Evolutionary conservation across 2,113 vertebrate genomes (phyloP).

Genomic region (Lepisosteus oculatus): DNA sequence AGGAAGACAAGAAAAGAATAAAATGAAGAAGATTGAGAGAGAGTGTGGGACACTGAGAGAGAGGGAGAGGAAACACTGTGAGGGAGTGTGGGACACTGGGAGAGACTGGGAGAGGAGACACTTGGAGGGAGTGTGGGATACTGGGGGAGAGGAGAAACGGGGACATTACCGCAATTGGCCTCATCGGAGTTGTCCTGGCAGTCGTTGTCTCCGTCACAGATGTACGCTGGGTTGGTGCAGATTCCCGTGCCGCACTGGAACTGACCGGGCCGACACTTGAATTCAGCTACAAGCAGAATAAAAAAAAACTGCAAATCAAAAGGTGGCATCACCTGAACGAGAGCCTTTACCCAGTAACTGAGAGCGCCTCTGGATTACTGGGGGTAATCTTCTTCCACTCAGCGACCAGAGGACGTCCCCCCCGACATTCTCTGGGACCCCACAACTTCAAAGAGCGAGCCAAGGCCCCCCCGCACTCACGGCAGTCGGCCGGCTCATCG

Average conservation of each 20-base stretch:
- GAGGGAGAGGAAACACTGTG: not conserved
- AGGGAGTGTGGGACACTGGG: not conserved
- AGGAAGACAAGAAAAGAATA: not conserved
- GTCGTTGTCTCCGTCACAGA: conserved; percentile 96
- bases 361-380: not conserved
- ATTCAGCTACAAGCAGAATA: conserved; percentile 69
- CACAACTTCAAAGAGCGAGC: not conserved
- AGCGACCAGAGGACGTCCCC: too few species aligned
- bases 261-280: conserved; percentile 93
- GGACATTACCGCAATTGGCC: conserved; percentile 83
- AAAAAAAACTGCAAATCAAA: not conserved
- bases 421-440: too few species aligned
- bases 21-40: not conserved
- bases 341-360: not conserved
- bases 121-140: too few species aligned
- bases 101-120: too few species aligned
- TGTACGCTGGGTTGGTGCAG: conserved; percentile 97
- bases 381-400: not conserved
- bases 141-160: too few species aligned
- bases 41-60: not conserved
- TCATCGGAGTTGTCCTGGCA: conserved; percentile 95
- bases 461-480: conserved; percentile 66
- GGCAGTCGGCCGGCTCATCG: conserved; percentile 87
- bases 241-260: conserved; percentile 96
- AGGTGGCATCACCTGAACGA: too few species aligned